Percentiles rank a stretch among this genome's conserved stretches.
Conservation (phyloP, 2,113 vertebrate genomes). For the Amia ocellicauda region DNA sequence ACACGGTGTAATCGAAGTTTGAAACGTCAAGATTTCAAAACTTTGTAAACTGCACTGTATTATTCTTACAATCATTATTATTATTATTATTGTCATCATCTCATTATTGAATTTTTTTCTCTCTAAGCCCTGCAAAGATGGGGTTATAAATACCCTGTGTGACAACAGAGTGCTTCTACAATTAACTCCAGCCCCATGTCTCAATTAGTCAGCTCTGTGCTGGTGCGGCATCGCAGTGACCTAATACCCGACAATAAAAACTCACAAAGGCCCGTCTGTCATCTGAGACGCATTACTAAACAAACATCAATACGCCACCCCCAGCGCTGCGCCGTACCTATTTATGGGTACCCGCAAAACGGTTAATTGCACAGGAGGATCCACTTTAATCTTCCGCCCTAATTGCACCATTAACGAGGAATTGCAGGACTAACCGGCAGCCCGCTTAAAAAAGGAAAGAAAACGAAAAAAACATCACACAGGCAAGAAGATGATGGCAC, state of each 20-base stretch:
- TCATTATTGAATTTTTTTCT: too few species aligned
- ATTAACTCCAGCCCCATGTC: slow-evolving; percentile 69
- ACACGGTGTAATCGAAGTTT: too few species aligned
- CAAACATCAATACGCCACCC: slow-evolving; percentile 70
- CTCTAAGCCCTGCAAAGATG: too few species aligned
- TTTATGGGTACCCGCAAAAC: slow-evolving; percentile 67
- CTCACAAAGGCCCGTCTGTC: slow-evolving; percentile 58
- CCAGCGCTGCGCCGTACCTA: slow-evolving; percentile 62
- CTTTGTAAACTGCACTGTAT: too few species aligned
- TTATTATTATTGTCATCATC: too few species aligned
- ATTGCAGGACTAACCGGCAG: slow-evolving; percentile 40
- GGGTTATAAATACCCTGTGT: slow-evolving; percentile 45
- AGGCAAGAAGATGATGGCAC: slow-evolving; percentile 38
- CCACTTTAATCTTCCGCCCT: slow-evolving; percentile 68
- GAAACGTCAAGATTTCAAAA: too few species aligned
- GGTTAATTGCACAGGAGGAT: slow-evolving; percentile 82
- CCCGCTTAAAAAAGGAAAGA: slow-evolving; percentile 59
- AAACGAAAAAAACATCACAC: slow-evolving; percentile 45
- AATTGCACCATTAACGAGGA: slow-evolving; percentile 68
- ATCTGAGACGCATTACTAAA: slow-evolving; percentile 57
- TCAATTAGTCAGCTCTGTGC: slow-evolving; percentile 40
- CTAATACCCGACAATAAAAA: slow-evolving; percentile 69
- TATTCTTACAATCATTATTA: too few species aligned
- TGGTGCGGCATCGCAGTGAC: slow-evolving; percentile 44
- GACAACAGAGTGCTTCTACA: slow-evolving; percentile 60